Base-by-base conservation (phyloP, 2,113 vertebrate species). In the Rattus rattus region DNA sequence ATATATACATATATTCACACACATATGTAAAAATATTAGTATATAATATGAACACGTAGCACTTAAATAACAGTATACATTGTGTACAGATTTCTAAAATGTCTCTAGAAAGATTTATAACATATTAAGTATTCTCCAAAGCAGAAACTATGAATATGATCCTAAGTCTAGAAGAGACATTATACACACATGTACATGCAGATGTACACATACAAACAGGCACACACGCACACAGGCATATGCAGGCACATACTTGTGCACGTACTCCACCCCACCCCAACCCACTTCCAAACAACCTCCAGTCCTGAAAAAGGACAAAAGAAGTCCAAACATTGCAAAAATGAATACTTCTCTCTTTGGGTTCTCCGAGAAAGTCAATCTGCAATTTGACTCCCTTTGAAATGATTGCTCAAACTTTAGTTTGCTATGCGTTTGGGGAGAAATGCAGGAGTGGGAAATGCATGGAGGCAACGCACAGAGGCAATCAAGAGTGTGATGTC, bases 371-470 rank as follows among this genome's bases (percentile, higher is more conserved):
- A 49, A 95, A 95, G 17, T 76, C 52, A 91, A 22, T 89, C 72
- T 95, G 56, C 93, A 97, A 92, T 81, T 94, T 79, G 86, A 81
- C 22, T 69, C 81, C 84, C 49, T 77, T 90, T 88, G 80, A 97
- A 94, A 94, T 92, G 70, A 70, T 86, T 91, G 26, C 87, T 43
- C 33, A 83, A n/a, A 73, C 26, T 97, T 94, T 30, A 91, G 72
- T 94, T 93, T 96, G 76, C 30, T 77, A 54, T 76, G 39, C 56
- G 5, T 70, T 97, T 88, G 20, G 67, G 7, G 65, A 76, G 85
- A 75, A 94, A 65, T 43, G 30, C 69, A 30, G 70, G 43, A 88
- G 49, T 61, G 47, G 30, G 13, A 92, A 69, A 33, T 61, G 76
- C 36, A 36, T 10, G 77, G 65, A 91, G 61, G 43, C 75, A 92